Conservation (phyloP, 2,113 vertebrate species). For the Aleadryas rufinucha region DNA sequence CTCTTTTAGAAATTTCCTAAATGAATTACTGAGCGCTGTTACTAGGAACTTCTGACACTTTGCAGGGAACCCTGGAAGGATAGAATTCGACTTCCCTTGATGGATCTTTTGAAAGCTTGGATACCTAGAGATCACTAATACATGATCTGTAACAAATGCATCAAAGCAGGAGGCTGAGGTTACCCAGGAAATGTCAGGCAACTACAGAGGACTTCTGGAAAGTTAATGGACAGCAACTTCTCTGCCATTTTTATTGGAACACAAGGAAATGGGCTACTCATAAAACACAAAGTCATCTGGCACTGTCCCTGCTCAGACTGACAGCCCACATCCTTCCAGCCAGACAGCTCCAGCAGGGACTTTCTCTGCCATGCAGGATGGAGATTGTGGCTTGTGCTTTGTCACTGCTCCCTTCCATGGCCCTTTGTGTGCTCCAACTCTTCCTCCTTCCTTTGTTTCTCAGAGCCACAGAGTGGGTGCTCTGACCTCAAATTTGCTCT, state of each 20-base stretch:
- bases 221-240: not conserved
- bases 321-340: not conserved
- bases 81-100: not conserved
- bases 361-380: not conserved
- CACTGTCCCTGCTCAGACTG: not conserved
- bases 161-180: not conserved
- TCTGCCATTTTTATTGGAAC: not conserved
- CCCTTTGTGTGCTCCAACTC: not conserved
- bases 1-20: not conserved
- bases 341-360: not conserved
- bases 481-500: constrained; percentile 5
- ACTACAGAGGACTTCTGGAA: not conserved
- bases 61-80: not conserved
- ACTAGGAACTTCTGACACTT: not conserved
- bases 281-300: not conserved
- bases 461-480: not conserved
- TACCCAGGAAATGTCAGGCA: not conserved
- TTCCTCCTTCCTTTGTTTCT: not conserved
- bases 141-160: not conserved
- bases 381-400: not conserved
- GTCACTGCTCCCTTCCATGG: not conserved
- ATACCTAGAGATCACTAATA: not conserved
- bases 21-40: not conserved
- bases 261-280: not conserved
- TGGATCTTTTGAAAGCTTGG: not conserved